Evolutionary conservation across 2,888 invertebrate genomes (phyloP), one percentile per base, ranked within the genome.

Genomic region (Trachelus stipa): DNA sequence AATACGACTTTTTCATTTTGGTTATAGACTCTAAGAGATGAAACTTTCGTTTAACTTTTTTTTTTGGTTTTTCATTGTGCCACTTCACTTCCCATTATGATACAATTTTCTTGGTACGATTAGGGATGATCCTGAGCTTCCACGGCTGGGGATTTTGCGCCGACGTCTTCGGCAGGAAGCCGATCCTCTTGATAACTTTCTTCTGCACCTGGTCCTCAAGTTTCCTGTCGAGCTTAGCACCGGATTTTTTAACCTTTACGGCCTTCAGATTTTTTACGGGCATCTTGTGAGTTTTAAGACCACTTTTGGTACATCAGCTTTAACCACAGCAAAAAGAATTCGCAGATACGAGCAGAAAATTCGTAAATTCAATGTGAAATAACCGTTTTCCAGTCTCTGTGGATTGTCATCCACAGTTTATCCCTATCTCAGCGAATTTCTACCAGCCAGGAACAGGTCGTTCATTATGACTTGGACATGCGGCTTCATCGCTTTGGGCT

Each of bases 141-240:
- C 81, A 82, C 73, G 56, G 78, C 0, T 83, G 83, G 83, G 83
- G 83, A 4, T 83, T 77, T 56, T 81, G 91, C 78, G 90, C 92
- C 4, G 92, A 92, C 84, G 85, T 86, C 33, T 83, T 83, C 37
- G 92, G 92, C 4, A 88, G 92, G 6, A 83, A 90, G 12, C 82
- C 87, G 6, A 85, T 91, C 31, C 83, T 92, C 68, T 81, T 92
- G 76, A 85, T 87, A 68, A 90, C 91, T 1, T 85, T 92, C 69
- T 82, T 88, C 4, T 82, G 91, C 31, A 91, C 92, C 83, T 91
- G 89, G 23, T 71, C 91, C 0, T 91, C 90, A 33, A 91, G 88
- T 15, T 81, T 90, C 34, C 78, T 85, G n/a, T 91, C 91, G 15
- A 91, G 91, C 79, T 83, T 90, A n/a, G 84, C 90, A 4, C 92